These are phyloP conservation scores for Heliconius nattereri DNA, from an alignment of 1,140 invertebrate species.

Conservation along the genomic window DNA sequence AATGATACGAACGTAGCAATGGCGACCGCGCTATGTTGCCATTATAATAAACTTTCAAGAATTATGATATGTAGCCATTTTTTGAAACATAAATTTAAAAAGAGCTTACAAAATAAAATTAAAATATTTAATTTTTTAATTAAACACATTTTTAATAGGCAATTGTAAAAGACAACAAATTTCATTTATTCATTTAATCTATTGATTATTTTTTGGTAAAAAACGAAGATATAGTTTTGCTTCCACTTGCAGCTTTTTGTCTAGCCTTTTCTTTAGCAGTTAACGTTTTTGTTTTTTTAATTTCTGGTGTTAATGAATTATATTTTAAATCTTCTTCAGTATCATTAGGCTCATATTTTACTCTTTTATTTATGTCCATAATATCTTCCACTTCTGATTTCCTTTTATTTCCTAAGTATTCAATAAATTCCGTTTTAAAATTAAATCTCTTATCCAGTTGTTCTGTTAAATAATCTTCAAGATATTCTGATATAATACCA, in stretches of 20 bases:
- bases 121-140: not conserved
- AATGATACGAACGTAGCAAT: constrained; percentile 61
- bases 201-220: constrained; percentile 80
- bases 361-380: constrained; percentile 63
- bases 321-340: constrained; percentile 45
- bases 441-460: constrained; percentile 83
- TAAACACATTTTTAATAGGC: not conserved
- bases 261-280: constrained; percentile 86
- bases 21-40: constrained; percentile 46
- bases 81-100: not conserved
- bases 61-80: not conserved
- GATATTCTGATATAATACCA: constrained; percentile 86
- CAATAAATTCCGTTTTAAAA: constrained; percentile 82
- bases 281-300: constrained; percentile 59
- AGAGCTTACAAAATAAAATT: not conserved
- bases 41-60: not conserved
- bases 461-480: constrained; percentile 84
- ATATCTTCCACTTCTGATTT: constrained; percentile 74
- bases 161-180: not conserved
- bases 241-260: constrained; percentile 87
- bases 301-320: constrained; percentile 51
- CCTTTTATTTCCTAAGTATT: constrained; percentile 81
- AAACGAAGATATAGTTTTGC: constrained; percentile 88
- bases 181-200: not conserved
- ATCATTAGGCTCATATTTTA: constrained; percentile 58